Base-by-base conservation (phyloP, 1,140 invertebrate genomes). In the Dufourea novaeangliae region DNA sequence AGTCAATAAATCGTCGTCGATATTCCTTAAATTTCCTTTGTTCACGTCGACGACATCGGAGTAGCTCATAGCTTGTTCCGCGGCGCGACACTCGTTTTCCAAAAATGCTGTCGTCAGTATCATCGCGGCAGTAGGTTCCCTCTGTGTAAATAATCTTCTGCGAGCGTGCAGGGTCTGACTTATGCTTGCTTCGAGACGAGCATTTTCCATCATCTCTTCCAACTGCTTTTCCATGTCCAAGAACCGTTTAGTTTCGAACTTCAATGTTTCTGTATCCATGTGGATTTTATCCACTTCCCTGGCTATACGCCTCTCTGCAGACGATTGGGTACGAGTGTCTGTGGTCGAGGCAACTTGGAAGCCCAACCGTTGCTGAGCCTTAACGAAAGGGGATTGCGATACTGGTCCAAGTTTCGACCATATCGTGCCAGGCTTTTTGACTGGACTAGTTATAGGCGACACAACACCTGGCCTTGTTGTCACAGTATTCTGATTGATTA, bases 361-460 rank as follows among this genome's bases (percentile, higher is more conserved):
- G 20, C 91, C 90, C 1, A 93, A 83, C 37, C 92, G 89, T 67
- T 91, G 89, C n/a, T 93, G 91, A 0, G 92, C 92, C 54, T 88
- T 87, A 0, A 93, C 91, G 39, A 93, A 93, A 1, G 92, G 92
- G 2, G 91, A 92, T 0, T 90, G 90, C 0, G 92, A 92, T n/a
- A 93, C 92, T 7, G 92, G 92, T 0, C 92, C 92, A 6, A 93
- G 78, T 85, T 92, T 92, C 17, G 89, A 77, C 91, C 91, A 92
- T 73, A 92, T 92, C 0, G 86, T 77, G 10, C 91, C 91, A 2
- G 88, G 85, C 72, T 88, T 91, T 59, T 66, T 87, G 0, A 54
- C 17, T 4, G 90, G 90, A 62, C 87, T 90, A 7, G 44, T 54
- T 69, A 90, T 83, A 0, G 91, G 91, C 1, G 90, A 89, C 0